Conservation (phyloP, 2,888 invertebrate species). For the Julus scanicus region DNA sequence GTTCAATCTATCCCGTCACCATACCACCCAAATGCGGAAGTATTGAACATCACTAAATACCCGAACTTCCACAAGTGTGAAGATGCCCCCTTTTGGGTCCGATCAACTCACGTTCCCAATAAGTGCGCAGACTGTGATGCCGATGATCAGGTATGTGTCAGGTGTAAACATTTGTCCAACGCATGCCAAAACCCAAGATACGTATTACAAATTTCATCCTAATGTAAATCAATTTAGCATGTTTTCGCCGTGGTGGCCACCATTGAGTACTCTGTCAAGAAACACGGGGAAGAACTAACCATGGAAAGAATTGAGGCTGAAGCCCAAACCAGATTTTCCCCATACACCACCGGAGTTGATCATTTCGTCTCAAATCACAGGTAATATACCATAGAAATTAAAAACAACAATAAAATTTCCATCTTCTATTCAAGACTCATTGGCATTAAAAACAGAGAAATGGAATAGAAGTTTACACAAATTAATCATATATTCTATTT, state of each 20-base stretch:
- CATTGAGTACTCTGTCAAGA: slow-evolving; percentile 34
- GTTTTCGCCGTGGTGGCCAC: neutral
- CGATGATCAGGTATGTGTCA: slow-evolving; percentile 28
- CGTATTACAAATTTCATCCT: neutral
- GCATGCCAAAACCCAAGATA: neutral
- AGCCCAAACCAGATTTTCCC: neutral
- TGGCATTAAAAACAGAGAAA: too few species aligned
- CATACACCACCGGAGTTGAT: neutral
- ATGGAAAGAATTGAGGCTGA: slow-evolving; percentile 27
- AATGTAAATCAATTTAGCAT: slow-evolving; percentile 27
- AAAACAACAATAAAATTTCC: too few species aligned
- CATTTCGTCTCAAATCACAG: slow-evolving; percentile 14
- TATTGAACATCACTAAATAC: slow-evolving; percentile 49
- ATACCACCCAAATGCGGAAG: neutral
- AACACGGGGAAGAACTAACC: neutral
- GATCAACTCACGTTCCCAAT: slow-evolving; percentile 51
- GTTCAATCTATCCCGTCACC: slow-evolving; percentile 16
- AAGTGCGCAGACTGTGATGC: slow-evolving; percentile 48
- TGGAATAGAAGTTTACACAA: neutral
- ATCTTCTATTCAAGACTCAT: too few species aligned
- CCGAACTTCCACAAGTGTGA: slow-evolving; percentile 41
- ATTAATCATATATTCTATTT: neutral
- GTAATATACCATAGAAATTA: neutral
- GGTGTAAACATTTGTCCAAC: neutral
- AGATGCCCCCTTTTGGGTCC: slow-evolving; percentile 18